phyloP scores from a whole-genome alignment of 2,113 vertebrate genomes.

The Antidorcas marsupialis region DNA sequence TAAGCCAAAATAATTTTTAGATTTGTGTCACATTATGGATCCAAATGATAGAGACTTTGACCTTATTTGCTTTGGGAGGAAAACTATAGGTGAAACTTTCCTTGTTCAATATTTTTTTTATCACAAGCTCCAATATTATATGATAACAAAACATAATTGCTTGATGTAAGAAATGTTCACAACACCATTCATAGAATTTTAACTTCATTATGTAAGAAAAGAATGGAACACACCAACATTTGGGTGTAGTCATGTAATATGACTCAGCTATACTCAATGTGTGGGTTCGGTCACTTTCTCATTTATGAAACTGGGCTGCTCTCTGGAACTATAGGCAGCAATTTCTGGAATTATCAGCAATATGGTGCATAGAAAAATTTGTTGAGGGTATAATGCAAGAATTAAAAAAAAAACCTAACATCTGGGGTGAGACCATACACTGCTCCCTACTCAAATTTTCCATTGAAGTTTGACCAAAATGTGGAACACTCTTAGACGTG shows the following conservation, averaged over 20 bases:
- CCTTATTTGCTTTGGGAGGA: not conserved
- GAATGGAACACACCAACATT: not conserved
- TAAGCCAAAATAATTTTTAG: not conserved
- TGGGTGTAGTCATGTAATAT: not conserved
- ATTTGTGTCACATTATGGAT: not conserved
- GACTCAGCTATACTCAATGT: not conserved
- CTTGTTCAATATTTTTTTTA: not conserved
- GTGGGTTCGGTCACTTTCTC: not conserved
- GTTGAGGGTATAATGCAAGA: not conserved
- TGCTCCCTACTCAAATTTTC: not conserved
- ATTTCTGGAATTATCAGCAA: not conserved
- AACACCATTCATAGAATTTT: not conserved
- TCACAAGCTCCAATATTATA: not conserved
- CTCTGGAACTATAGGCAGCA: not conserved
- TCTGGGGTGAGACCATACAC: not conserved
- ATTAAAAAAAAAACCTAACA: not conserved
- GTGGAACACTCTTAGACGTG: not conserved
- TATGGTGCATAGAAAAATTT: not conserved
- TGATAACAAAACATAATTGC: not conserved
- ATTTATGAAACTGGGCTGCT: not conserved
- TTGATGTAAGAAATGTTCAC: not conserved
- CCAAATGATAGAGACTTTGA: not conserved
- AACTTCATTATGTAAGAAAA: not conserved
- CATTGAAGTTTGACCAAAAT: not conserved
- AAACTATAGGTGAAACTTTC: not conserved